A percentile compares a stretch with the other conserved stretches of the same genome.
These are phyloP conservation scores for Antechinus flavipes DNA, from an alignment of 2,113 vertebrate species.

Conservation along the genomic window DNA sequence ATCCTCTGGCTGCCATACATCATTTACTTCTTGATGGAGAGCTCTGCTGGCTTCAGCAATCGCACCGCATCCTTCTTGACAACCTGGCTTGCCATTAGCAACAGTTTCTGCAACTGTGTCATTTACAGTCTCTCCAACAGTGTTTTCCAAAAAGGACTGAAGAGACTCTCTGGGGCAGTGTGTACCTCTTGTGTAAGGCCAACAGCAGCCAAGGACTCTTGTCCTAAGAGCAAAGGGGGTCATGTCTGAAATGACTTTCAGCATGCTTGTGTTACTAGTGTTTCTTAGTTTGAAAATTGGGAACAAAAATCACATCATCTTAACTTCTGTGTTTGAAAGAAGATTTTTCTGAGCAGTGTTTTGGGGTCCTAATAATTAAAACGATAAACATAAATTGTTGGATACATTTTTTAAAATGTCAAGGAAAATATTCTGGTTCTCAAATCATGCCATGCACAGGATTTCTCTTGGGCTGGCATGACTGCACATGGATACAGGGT, in stretches of 20 bases:
- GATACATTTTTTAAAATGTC: slow-evolving; percentile 77
- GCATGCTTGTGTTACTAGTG: neutral
- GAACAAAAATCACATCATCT: slow-evolving; percentile 59
- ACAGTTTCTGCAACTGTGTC: slow-evolving; percentile 99
- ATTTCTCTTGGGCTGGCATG: slow-evolving; percentile 80
- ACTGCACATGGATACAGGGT: slow-evolving; percentile 81
- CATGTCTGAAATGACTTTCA: slow-evolving; percentile 80
- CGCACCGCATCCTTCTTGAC: slow-evolving; percentile 94
- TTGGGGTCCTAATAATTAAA: slow-evolving; percentile 77
- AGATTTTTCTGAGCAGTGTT: slow-evolving; percentile 77
- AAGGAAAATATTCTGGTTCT: slow-evolving; percentile 73
- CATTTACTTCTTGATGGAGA: slow-evolving; percentile 97
- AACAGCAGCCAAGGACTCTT: slow-evolving; percentile 86
- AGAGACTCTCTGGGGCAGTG: slow-evolving; percentile 90
- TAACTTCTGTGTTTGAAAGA: slow-evolving; percentile 82
- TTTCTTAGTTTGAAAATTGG: slow-evolving; percentile 65
- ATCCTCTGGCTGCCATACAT: slow-evolving; percentile 98
- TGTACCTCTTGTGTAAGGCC: slow-evolving; percentile 93
- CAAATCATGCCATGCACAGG: slow-evolving; percentile 82
- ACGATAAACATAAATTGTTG: slow-evolving; percentile 62
- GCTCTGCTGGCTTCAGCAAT: slow-evolving; percentile 91
- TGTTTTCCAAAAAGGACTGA: slow-evolving; percentile 97
- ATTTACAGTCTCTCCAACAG: slow-evolving; percentile 99
- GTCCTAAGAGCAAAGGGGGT: slow-evolving; percentile 85
- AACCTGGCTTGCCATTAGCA: slow-evolving; percentile 99